Conservation (phyloP, 2,113 vertebrate species). For the Dasyurus viverrinus region DNA sequence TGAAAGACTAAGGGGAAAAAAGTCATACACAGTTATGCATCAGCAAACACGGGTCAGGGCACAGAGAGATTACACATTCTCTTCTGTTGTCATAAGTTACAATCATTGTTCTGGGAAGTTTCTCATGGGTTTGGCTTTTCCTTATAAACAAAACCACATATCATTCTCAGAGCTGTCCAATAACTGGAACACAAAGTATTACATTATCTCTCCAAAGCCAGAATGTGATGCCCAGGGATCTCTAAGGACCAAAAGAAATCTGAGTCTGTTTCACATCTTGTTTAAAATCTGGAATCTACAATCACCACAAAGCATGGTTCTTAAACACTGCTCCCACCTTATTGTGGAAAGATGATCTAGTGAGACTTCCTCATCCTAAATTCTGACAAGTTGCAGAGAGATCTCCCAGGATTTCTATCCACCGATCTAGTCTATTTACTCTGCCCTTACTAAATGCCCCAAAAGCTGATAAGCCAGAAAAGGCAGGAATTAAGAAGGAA, state of each 20-base stretch:
- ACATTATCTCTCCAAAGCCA: constrained; percentile 16
- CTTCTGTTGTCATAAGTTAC: constrained; percentile 64
- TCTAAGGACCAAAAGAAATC: neutral
- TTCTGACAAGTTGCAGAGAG: too few species aligned
- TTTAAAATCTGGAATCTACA: neutral
- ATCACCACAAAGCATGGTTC: neutral
- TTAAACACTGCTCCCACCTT: neutral
- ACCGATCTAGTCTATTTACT: neutral
- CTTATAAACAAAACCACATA: constrained; percentile 73
- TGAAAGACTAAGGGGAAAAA: constrained; percentile 32
- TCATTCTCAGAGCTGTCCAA: constrained; percentile 66
- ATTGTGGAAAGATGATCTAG: neutral
- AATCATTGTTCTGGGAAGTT: constrained; percentile 76
- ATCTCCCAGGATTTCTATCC: neutral
- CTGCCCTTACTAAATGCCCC: neutral
- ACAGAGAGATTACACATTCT: constrained; percentile 61
- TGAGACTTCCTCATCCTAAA: neutral
- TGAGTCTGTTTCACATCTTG: neutral
- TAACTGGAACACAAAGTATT: constrained; percentile 54
- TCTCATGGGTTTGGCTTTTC: constrained; percentile 64
- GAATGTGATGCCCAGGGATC: constrained; percentile 26
- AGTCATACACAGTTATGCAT: constrained; percentile 49
- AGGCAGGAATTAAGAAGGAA: neutral
- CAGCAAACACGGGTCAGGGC: constrained; percentile 47
- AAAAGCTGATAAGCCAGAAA: neutral